Percentiles rank a stretch among this genome's conserved stretches.
These are phyloP conservation scores for Hystrix brachyura DNA, from an alignment of 2,113 vertebrate genomes.

Conservation along the genomic window DNA sequence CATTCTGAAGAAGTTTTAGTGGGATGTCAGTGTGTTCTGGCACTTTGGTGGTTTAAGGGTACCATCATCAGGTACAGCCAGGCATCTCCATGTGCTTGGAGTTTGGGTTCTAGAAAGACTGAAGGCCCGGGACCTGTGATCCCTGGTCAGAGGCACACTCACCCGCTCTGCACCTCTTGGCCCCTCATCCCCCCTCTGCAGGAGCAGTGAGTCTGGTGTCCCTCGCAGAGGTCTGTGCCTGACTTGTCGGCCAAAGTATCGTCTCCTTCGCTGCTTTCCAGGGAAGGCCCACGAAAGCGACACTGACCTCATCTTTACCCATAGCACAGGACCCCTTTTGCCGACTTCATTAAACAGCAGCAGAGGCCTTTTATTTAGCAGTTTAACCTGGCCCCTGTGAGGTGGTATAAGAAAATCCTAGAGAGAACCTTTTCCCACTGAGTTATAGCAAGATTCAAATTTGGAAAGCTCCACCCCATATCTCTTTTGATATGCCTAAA, in stretches of 20 bases:
- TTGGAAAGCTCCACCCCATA: background rate
- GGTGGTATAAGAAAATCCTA: background rate
- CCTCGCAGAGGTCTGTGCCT: background rate
- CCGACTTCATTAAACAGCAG: background rate
- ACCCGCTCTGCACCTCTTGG: background rate
- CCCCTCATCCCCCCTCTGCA: background rate
- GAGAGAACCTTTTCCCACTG: background rate
- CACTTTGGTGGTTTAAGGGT: background rate
- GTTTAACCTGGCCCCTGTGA: background rate
- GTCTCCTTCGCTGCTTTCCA: background rate
- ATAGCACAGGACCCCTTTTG: background rate
- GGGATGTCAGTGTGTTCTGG: background rate
- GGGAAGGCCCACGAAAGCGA: background rate
- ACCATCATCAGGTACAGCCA: background rate
- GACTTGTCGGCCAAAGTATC: background rate
- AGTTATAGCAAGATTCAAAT: background rate
- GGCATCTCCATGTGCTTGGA: background rate
- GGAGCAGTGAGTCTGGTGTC: background rate
- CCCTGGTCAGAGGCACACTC: background rate
- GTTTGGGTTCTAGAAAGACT: background rate
- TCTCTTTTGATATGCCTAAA: slow-evolving; percentile 5
- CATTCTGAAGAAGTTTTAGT: background rate
- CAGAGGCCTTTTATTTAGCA: background rate
- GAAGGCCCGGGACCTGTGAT: rapidly evolving
- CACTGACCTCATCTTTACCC: background rate